Base-by-base conservation (phyloP, 1,140 invertebrate species). In the Papilio aristodemus region DNA sequence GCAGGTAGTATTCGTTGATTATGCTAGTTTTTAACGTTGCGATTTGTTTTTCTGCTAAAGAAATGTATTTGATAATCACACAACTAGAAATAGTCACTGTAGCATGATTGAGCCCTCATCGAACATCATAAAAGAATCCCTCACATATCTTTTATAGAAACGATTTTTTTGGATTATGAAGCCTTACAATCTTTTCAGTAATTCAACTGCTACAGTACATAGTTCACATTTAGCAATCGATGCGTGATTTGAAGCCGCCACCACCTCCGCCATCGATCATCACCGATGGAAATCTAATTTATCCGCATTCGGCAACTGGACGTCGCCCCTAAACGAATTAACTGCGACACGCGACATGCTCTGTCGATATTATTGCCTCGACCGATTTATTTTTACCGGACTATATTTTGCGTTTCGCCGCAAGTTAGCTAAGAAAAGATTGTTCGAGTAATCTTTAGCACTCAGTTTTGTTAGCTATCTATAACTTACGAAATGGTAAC, bases 251-350 rank as follows among this genome's bases (percentile, higher is more conserved):
- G 46, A 54, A 22, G 19, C 19, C 43, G 54, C 46, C 14, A 59
- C 71, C 19, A 70, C 70, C 75, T 71, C 68, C 81, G 78, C 27
- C 27, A 82, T 87, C 85, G 80, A 82, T 87, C 85, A 89, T 86
- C 78, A 78, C 60, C 69, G 75, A 86, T 85, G 85, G 81, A 85
- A 85, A 87, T 87, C 81, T 79, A 89, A 89, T 89, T 88, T 87
- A 79, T 66, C 70, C 66, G 71, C 78, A 77, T 80, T 81, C 77
- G 75, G 74, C 78, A 79, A 73, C 80, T 79, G 73, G 78, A 73
- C 78, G 74, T 75, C 69, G 68, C 67, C 75, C 77, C 76, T 89
- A 90, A 89, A 81, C 74, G 80, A 84, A 85, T 90, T 89, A 89
- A 74, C 69, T 69, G 59, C 73, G 78, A 73, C 80, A 84, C 77